These are phyloP conservation scores for Eupithecia subumbrata DNA, from an alignment of 2,888 invertebrate species.

Conservation along the genomic window DNA sequence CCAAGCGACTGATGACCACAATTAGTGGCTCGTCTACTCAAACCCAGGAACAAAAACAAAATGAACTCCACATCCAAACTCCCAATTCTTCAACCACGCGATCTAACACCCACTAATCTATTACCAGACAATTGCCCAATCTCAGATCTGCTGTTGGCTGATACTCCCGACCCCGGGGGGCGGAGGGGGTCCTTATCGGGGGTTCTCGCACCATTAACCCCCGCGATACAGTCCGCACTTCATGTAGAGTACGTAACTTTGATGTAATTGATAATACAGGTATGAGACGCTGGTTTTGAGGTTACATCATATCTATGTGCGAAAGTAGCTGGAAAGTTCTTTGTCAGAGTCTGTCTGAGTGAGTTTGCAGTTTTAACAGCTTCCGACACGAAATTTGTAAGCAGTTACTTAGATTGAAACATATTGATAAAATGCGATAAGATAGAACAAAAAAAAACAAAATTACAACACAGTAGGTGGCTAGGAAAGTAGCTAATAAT, in stretches of 20 bases:
- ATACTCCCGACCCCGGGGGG: slow-evolving; percentile 48
- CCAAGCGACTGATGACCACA: not conserved
- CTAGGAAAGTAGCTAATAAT: too few relatives aligned
- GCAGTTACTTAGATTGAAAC: too few relatives aligned
- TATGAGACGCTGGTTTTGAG: slow-evolving; percentile 44
- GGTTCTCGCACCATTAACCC: slow-evolving; percentile 77
- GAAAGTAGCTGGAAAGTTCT: not conserved
- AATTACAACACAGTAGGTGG: too few relatives aligned
- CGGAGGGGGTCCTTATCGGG: slow-evolving; percentile 64
- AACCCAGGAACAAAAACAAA: not conserved
- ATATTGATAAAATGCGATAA: too few relatives aligned
- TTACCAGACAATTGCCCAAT: slow-evolving; percentile 75
- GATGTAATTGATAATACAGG: slow-evolving; percentile 66
- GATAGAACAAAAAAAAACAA: too few relatives aligned
- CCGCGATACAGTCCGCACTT: slow-evolving; percentile 79
- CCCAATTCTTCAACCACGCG: slow-evolving; percentile 27
- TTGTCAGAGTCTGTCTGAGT: not conserved
- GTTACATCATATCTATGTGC: slow-evolving; percentile 22
- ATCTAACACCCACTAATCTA: slow-evolving; percentile 60
- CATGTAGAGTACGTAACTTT: slow-evolving; percentile 71
- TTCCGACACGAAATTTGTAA: not conserved
- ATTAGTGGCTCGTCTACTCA: not conserved
- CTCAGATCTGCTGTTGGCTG: slow-evolving; percentile 66
- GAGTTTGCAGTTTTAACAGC: not conserved
- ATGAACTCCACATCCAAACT: not conserved